These are phyloP conservation scores for Microvelia longipes DNA, from an alignment of 1,140 invertebrate genomes.

Conservation along the genomic window DNA sequence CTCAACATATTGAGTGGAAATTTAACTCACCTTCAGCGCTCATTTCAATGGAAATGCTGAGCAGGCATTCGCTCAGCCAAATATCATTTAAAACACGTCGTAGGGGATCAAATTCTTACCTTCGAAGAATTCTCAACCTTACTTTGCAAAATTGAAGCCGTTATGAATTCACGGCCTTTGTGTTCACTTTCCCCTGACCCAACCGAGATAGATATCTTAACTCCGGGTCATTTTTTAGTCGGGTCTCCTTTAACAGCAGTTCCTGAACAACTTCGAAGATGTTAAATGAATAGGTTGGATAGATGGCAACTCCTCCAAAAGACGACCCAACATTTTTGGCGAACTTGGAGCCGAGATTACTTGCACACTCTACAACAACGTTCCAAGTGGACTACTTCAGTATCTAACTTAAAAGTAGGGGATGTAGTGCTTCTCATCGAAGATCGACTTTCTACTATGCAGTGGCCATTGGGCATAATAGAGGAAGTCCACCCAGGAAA, in stretches of 20 bases:
- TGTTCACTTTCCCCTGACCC: background rate
- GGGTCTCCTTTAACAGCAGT: background rate
- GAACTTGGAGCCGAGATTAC: background rate
- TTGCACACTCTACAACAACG: background rate
- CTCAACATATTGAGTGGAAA: background rate
- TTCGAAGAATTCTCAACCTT: background rate
- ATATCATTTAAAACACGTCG: background rate
- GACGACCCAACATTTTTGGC: background rate
- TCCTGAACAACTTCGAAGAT: background rate
- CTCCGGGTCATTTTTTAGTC: background rate
- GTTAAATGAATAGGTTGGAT: background rate
- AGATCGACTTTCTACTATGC: background rate
- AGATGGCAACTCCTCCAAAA: background rate
- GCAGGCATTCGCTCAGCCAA: background rate
- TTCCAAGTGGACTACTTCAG: background rate
- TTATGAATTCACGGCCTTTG: background rate
- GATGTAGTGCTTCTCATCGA: background rate
- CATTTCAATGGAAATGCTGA: background rate
- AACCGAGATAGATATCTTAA: background rate
- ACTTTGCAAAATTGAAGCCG: background rate
- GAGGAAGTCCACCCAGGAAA: background rate
- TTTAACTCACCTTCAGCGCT: background rate
- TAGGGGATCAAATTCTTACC: background rate
- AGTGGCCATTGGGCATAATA: background rate
- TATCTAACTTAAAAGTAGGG: background rate